Evolutionary conservation across 2,888 invertebrate species (phyloP), one percentile per base, ranked within the genome.

Genomic region (Pecten maximus): DNA sequence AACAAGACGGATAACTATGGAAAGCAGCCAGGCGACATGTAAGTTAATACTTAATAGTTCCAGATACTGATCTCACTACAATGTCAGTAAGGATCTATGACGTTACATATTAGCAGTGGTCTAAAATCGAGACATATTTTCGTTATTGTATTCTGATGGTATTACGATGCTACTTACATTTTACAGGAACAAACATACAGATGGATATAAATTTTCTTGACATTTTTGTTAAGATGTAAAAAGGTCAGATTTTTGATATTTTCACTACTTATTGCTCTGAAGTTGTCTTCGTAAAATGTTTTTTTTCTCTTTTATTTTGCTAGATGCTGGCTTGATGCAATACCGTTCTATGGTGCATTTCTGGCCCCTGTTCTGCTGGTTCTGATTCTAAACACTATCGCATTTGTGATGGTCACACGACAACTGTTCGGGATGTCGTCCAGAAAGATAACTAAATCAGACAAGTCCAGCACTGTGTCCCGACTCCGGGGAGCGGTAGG

Each of bases 311-410:
- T 88, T 87, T 44, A 90, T 39, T 89, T 40, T 90, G 91, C 3
- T 93, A 96, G 96, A 90, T 96, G 96, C 89, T 96, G 96, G 96
- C 91, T 96, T 90, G 91, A 91, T 16, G 91, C 93, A 39, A 92
- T 93, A 8, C 93, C 96, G 19, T 96, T 96, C 92, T 96, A 95
- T 90, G 94, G 91, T 0, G 94, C 96, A 0, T 95, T 96, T 89
- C 92, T 96, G 35, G 96, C 95, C 0, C 97, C 97, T 0, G 96
- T 97, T 4, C 96, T 96, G 89, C 50, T 96, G 10, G 96, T 97
- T 48, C 94, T 97, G 12, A 90, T 96, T 0, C 92, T 96, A 50
- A 97, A 97, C 93, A 94, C 95, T 40, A 92, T 96, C 6, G 96
- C 97, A 23, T 97, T 97, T 93, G 94, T 95, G 15, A 92, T 97